A percentile compares a stretch with the other conserved stretches of the same genome.
These are phyloP conservation scores for Nymphalis polychloros DNA, from an alignment of 2,888 invertebrate species.

Conservation along the genomic window DNA sequence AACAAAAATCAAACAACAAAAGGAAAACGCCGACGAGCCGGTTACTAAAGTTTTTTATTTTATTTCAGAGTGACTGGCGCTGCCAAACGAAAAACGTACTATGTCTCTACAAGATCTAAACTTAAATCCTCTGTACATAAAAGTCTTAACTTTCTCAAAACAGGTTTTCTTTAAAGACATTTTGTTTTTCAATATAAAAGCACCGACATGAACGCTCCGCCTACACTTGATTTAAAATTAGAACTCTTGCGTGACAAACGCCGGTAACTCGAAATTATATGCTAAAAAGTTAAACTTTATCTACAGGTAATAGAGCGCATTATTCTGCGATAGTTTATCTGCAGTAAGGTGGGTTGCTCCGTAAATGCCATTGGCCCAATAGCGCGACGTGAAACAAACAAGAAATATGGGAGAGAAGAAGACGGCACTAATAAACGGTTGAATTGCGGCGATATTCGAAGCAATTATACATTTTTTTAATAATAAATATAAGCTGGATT, in stretches of 20 bases:
- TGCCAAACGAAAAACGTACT: conserved; percentile 61
- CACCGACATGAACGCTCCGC: conserved; percentile 77
- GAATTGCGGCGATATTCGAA: conserved; percentile 15
- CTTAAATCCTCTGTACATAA: conserved; percentile 73
- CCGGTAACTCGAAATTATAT: conserved; percentile 77
- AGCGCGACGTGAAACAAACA: conserved; percentile 77
- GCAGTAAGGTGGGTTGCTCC: conserved; percentile 80
- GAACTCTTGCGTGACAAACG: conserved; percentile 82
- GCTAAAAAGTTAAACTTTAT: conserved; percentile 80
- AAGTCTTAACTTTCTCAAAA: conserved; percentile 80
- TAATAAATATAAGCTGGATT: conserved; percentile 9
- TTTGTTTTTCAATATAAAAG: conserved; percentile 80
- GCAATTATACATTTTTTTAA: conserved; percentile 1
- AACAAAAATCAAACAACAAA: conserved; percentile 79
- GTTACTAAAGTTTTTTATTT: conserved; percentile 80
- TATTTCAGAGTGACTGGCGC: conserved; percentile 60
- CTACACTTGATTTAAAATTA: conserved; percentile 82
- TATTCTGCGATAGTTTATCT: conserved; percentile 73
- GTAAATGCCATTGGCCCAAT: conserved; percentile 80
- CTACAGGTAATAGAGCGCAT: conserved; percentile 73
- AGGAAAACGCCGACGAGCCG: conserved; percentile 79
- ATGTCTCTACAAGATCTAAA: conserved; percentile 65
- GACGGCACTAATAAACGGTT: conserved; percentile 58
- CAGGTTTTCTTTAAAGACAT: conserved; percentile 80
- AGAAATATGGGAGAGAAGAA: conserved; percentile 73